Conservation (phyloP, 2,888 invertebrate species). For the Oscheius sp. region DNA sequence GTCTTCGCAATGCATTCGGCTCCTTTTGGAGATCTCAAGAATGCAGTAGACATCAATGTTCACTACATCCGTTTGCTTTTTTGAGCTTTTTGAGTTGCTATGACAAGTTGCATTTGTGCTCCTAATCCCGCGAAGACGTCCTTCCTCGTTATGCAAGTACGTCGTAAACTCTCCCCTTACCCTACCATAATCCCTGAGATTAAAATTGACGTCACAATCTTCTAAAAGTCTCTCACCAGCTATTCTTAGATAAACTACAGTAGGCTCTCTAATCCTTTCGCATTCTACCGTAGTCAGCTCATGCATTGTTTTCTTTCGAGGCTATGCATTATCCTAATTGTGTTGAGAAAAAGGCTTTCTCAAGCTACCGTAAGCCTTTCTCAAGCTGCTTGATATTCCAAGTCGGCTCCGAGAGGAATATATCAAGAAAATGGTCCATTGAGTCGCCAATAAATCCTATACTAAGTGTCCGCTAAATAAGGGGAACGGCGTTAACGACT, state of each 20-base stretch:
- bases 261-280: no score
- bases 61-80: constrained; percentile 1
- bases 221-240: not conserved
- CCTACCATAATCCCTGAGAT: constrained; percentile 18
- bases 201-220: constrained; percentile 11
- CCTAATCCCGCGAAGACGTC: constrained; percentile 10
- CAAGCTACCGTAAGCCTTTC: not conserved
- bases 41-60: constrained; percentile 21
- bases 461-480: constrained; percentile 14
- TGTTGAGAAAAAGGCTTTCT: not conserved
- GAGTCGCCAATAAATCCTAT: constrained; percentile 1
- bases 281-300: not conserved
- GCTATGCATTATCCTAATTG: not conserved
- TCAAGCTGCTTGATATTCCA: not conserved
- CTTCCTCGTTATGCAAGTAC: constrained; percentile 2
- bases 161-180: constrained; percentile 8
- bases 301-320: not conserved
- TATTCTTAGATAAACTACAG: not conserved
- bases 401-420: not conserved
- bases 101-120: no score
- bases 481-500: constrained; percentile 4
- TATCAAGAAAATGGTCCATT: constrained; percentile 20
- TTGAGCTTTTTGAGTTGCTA: not conserved
- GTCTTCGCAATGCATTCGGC: constrained; percentile 1
- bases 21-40: constrained; percentile 13